Base-by-base conservation (phyloP, 2,888 invertebrate species). In the Melipona beecheii region DNA sequence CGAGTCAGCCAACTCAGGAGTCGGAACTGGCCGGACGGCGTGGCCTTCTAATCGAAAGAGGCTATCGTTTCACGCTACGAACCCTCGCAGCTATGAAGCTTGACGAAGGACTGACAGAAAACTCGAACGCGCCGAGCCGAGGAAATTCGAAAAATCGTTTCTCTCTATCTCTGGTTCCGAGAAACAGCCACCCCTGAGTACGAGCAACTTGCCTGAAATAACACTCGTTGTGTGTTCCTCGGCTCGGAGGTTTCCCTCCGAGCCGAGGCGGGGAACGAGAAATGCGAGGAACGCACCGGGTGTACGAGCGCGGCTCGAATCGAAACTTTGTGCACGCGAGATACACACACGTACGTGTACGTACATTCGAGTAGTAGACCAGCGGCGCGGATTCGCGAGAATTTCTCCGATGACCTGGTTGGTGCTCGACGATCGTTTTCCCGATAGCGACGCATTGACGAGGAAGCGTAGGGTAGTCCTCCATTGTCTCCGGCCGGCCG, bases 401-500 rank as follows among this genome's bases (percentile, higher is more conserved):
- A 78, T 82, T 70, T 72, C 81, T 66, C 66, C 24, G n/a, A 19
- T 43, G 52, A 15, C 24, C 27, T 56, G 58, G 73, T 54, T n/a
- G 31, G 36, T 64, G 43, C 43, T 43, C 73, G 19, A 69, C 83
- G 84, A 87, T 89, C 81, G 83, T 68, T 84, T 52, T n/a, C 49
- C 19, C 84, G 82, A 86, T 86, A 83, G 75, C 60, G 64, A 73
- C 72, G 74, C 76, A 84, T 84, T 77, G 86, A 88, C 90, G 86
- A 76, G 76, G 89, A 90, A 90, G 85, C 83, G 85, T 87, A 64
- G 64, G 81, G 90, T 27, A 27, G 27, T 85, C 77, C 72, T 72
- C 89, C 79, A 90, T 90, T 90, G 89, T 90, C 80, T 85, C 69
- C 73, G 79, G 74, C 56, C 81, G 83, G 77, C 15, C 75, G 83